Evolutionary conservation across 2,888 invertebrate species (phyloP), one percentile per base, ranked within the genome.

Genomic region (Conomelus anceps): DNA sequence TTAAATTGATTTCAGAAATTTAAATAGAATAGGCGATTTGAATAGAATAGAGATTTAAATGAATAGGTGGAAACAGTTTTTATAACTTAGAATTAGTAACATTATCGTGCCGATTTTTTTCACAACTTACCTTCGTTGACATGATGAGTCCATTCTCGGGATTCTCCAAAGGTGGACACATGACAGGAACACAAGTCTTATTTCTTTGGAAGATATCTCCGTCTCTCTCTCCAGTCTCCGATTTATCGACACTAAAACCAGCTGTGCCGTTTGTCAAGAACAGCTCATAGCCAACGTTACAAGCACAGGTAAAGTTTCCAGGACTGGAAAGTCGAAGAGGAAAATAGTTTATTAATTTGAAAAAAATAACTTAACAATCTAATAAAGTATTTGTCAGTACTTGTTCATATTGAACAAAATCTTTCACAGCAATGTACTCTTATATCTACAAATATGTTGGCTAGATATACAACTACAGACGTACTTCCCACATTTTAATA

Each of bases 101-200:
- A n/a, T n/a, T n/a, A n/a, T n/a, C n/a, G n/a, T n/a, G n/a, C n/a
- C n/a, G n/a, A n/a, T n/a, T n/a, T n/a, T n/a, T n/a, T n/a, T n/a
- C n/a, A n/a, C n/a, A n/a, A n/a, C 89, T 90, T 92, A 94, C 94
- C 92, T 97, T 97, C 0, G 97, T 98, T 0, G 98, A 96, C 11
- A 98, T 93, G 26, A 98, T 94, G 91, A 96, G 95, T 89, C 98
- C 98, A 93, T 98, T 98, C 93, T 98, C 97, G 0, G 98, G 98
- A 3, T 96, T 94, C 29, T 94, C 93, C 84, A 98, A 93, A 1
- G 94, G 93, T 6, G 98, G 97, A 91, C 98, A 98, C 97, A 98
- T 97, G 1, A 98, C 95, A 0, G 98, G 97, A 17, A 99, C 98
- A 93, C 99, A 99, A 29, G 98, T 97, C 94, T 99, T 99, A 93